Percentiles rank a stretch among this genome's conserved stretches.
Conservation (phyloP, 1,140 invertebrate species). For the Drosophila tsacasi region DNA sequence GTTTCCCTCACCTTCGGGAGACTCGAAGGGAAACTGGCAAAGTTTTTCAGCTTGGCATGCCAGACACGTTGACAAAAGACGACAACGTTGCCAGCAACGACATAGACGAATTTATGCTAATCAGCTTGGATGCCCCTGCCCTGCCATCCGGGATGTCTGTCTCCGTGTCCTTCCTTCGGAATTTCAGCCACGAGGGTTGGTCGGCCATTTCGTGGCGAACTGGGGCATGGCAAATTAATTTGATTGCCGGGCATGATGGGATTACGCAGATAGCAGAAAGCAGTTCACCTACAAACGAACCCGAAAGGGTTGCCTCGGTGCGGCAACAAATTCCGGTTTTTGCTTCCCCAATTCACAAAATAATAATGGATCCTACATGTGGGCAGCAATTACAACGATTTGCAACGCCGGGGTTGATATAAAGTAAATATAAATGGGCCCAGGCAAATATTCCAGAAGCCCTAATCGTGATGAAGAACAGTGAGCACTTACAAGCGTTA, state of each 20-base stretch:
- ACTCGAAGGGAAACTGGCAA: constrained; percentile 36
- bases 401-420: not conserved
- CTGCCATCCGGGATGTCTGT: constrained; percentile 14
- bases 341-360: not conserved
- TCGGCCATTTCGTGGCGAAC: constrained; percentile 46
- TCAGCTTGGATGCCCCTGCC: constrained; percentile 67
- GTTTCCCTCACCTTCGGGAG: constrained; percentile 8
- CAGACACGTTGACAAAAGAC: constrained; percentile 82
- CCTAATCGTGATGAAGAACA: not conserved
- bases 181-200: constrained; percentile 49
- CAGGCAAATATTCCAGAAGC: not conserved
- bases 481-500: not conserved
- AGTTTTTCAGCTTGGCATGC: constrained; percentile 77
- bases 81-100: constrained; percentile 71
- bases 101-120: constrained; percentile 83
- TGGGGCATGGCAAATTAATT: constrained; percentile 56
- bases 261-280: constrained; percentile 34
- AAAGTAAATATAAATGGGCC: not conserved
- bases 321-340: constrained; percentile 14
- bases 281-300: constrained; percentile 20
- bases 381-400: constrained; percentile 26
- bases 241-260: constrained; percentile 51
- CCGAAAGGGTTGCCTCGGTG: constrained; percentile 16
- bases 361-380: constrained; percentile 1
- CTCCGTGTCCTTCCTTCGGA: constrained; percentile 12